Conservation (phyloP, 2,113 vertebrate genomes). For the Columba livia region DNA sequence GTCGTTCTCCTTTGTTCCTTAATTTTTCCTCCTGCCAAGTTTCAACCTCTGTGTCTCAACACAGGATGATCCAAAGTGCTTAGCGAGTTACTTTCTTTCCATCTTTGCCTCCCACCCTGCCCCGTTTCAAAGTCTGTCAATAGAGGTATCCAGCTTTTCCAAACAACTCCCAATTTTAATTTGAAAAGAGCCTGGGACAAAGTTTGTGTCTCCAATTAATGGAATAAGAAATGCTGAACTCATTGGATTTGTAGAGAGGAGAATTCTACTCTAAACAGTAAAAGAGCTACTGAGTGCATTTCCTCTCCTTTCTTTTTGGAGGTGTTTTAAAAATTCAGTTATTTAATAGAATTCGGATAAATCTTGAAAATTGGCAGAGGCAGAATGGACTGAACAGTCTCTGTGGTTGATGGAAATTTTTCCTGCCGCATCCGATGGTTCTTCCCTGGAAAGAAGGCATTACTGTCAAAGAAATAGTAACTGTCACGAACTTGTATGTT, state of each 20-base stretch:
- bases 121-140: neutral
- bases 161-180: neutral
- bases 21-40: neutral
- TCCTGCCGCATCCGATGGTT: neutral
- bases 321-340: neutral
- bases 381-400: neutral
- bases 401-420: neutral
- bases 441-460: neutral
- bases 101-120: neutral
- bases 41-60: neutral
- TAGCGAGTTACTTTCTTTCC: neutral
- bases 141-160: neutral
- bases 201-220: neutral
- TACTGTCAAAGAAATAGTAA: neutral
- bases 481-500: neutral
- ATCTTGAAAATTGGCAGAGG: neutral
- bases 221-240: neutral
- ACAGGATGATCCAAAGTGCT: neutral
- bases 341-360: neutral
- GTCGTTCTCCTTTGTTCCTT: neutral
- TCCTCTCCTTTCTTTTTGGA: neutral
- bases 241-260: neutral
- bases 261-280: neutral
- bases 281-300: neutral
- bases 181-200: neutral